Evolutionary conservation across 2,888 invertebrate species (phyloP).

Genomic region (Cantharis lateralis): DNA sequence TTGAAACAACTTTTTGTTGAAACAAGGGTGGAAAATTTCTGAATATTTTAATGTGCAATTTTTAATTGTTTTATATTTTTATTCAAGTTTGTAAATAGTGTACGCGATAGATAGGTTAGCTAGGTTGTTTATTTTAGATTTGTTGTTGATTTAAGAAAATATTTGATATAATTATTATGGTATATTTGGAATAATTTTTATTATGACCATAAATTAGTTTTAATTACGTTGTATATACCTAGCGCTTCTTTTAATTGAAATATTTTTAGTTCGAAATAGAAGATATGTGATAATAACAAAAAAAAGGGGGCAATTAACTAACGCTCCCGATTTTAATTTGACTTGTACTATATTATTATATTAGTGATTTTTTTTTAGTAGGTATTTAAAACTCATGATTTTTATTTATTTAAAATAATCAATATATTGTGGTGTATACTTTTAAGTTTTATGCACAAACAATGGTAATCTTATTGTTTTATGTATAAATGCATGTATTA

Average conservation of each 20-base stretch:
- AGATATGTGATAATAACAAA: neutral
- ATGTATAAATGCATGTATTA: neutral
- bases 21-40: neutral
- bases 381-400: neutral
- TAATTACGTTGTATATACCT: neutral
- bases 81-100: neutral
- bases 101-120: neutral
- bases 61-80: neutral
- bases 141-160: neutral
- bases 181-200: neutral
- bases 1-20: too few species aligned
- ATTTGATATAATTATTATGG: neutral
- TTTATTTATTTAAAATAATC: neutral
- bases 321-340: neutral
- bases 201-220: neutral
- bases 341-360: neutral
- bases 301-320: neutral
- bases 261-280: neutral
- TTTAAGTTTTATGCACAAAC: neutral
- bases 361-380: neutral
- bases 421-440: neutral
- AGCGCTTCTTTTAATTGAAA: neutral
- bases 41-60: conserved; percentile 4
- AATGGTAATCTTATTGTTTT: neutral
- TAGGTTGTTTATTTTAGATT: neutral